phyloP scores from a whole-genome alignment of 2,888 invertebrate genomes.

The Drosophila cracens region DNA sequence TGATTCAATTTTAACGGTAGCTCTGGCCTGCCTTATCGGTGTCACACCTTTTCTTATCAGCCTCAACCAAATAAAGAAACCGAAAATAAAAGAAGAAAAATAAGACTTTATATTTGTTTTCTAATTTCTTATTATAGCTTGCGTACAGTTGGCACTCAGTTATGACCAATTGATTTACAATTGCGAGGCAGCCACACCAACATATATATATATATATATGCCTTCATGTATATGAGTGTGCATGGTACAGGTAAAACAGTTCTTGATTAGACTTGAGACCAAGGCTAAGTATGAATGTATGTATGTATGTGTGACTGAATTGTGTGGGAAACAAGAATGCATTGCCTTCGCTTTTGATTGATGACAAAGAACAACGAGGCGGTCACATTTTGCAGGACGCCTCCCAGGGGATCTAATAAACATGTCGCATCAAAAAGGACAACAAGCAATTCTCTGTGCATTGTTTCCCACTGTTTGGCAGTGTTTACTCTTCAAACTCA shows the following conservation, averaged over 20 bases:
- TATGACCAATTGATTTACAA: slow-evolving; percentile 62
- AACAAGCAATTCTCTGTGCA: slow-evolving; percentile 20
- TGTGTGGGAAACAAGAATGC: slow-evolving; percentile 65
- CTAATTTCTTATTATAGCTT: slow-evolving; percentile 52
- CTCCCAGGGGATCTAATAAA: slow-evolving; percentile 75
- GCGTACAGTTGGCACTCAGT: slow-evolving; percentile 58
- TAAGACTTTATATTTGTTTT: slow-evolving; percentile 34
- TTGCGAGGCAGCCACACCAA: slow-evolving; percentile 40
- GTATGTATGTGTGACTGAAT: not conserved
- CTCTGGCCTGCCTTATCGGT: slow-evolving; percentile 51
- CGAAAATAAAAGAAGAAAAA: not conserved
- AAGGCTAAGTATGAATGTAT: not conserved
- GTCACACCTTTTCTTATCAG: slow-evolving; percentile 66
- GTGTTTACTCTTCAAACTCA: slow-evolving; percentile 57
- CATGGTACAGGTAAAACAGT: slow-evolving; percentile 4
- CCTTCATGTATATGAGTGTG: not conserved
- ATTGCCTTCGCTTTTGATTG: slow-evolving; percentile 44
- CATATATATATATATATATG: slow-evolving; percentile 5
- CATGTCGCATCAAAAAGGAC: slow-evolving; percentile 56
- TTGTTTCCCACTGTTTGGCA: slow-evolving; percentile 41
- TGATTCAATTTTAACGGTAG: slow-evolving; percentile 71
- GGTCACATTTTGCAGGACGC: slow-evolving; percentile 28
- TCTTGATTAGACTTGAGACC: slow-evolving; percentile 42
- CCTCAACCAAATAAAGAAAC: slow-evolving; percentile 13
- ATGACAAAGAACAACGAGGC: slow-evolving; percentile 35